Evolutionary conservation across 2,888 invertebrate genomes (phyloP).

Genomic region (Agrenia bidenticulata): DNA sequence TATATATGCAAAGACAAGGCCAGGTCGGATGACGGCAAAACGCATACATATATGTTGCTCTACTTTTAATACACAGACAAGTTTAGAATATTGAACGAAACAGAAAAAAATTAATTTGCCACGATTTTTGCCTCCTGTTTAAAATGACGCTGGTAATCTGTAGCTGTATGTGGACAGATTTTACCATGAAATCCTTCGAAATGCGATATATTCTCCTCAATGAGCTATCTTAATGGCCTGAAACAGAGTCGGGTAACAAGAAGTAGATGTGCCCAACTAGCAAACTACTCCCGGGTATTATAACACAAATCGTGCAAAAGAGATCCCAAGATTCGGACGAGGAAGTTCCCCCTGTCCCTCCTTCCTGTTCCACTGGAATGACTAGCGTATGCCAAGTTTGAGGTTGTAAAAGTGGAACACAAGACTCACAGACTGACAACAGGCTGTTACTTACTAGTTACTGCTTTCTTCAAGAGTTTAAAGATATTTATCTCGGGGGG

Average conservation of each 20-base stretch:
- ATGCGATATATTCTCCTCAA: background rate
- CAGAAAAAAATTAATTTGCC: no score
- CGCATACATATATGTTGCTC: no score
- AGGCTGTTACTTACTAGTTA: constrained; percentile 1
- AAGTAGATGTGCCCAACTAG: background rate
- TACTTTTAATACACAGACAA: no score
- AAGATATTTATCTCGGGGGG: no score
- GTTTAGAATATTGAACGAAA: no score
- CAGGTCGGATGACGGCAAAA: no score
- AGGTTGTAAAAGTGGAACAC: constrained; percentile 18
- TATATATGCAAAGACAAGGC: no score
- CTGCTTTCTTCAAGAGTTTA: no score
- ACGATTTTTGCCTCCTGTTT: no score
- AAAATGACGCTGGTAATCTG: no score
- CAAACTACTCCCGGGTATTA: constrained; percentile 3
- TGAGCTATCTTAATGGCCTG: background rate
- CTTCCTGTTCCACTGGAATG: background rate
- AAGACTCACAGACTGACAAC: constrained; percentile 4
- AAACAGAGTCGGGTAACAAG: background rate
- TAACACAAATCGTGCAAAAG: background rate
- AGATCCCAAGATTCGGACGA: background rate
- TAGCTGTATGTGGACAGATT: no score
- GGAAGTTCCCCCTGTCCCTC: background rate
- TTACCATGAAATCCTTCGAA: no score
- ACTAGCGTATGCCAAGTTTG: constrained; percentile 20